phyloP scores from a whole-genome alignment of 2,888 invertebrate genomes.

The Ecliptopera silaceata region DNA sequence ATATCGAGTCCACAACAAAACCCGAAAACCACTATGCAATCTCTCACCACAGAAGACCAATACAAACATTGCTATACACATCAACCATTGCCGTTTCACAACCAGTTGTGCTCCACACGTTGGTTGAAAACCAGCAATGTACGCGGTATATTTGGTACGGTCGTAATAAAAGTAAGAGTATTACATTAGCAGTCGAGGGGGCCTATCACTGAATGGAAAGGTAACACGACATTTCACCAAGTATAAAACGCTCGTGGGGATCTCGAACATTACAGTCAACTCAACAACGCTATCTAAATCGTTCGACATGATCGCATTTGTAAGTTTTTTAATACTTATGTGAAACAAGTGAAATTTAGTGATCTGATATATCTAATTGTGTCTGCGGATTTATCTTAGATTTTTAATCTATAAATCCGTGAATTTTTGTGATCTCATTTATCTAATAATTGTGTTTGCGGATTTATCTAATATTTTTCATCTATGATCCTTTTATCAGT shows the following conservation, averaged over 20 bases:
- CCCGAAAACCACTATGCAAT: constrained; percentile 58
- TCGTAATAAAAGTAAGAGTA: constrained; percentile 16
- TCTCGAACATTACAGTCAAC: constrained; percentile 69
- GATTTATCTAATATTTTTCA: too few relatives aligned
- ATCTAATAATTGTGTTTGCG: too few relatives aligned
- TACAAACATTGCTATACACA: constrained; percentile 6
- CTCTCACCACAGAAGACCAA: constrained; percentile 34
- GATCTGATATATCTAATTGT: background rate
- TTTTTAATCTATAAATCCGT: too few relatives aligned
- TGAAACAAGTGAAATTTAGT: constrained; percentile 2
- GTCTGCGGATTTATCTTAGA: background rate
- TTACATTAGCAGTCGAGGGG: constrained; percentile 44
- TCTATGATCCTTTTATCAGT: too few relatives aligned
- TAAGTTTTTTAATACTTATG: constrained; percentile 60
- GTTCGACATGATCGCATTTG: constrained; percentile 79
- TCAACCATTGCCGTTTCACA: constrained; percentile 43
- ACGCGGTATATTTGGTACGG: background rate
- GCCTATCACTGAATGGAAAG: constrained; percentile 80
- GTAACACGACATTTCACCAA: constrained; percentile 73
- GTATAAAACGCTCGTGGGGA: constrained; percentile 74
- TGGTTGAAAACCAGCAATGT: constrained; percentile 40
- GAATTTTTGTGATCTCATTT: too few relatives aligned
- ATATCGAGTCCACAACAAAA: constrained; percentile 55
- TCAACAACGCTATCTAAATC: constrained; percentile 62
- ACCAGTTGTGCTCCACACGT: rapidly evolving